Evolutionary conservation across 1,140 invertebrate genomes (phyloP).

Genomic region (Maniola jurtina): DNA sequence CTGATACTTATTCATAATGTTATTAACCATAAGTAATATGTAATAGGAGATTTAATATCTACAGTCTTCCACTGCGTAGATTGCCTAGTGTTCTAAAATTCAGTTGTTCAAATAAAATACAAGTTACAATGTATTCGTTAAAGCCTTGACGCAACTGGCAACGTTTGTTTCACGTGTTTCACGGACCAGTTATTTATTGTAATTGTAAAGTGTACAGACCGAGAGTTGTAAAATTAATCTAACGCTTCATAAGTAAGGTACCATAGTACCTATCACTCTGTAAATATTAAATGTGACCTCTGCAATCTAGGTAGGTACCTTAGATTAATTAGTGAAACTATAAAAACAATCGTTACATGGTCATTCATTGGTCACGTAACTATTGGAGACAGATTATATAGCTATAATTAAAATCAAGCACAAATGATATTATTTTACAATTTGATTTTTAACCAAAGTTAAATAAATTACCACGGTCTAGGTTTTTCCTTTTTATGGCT

Average conservation of each 20-base stretch:
- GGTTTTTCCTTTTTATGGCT: too few species aligned
- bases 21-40: too few species aligned
- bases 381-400: not conserved
- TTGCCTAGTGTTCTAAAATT: not conserved
- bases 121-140: not conserved
- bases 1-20: not conserved
- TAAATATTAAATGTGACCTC: too few species aligned
- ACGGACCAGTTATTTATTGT: not conserved
- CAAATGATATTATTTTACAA: too few species aligned
- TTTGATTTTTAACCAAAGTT: too few species aligned
- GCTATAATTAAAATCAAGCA: not conserved
- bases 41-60: too few species aligned
- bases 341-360: slow-evolving; percentile 3
- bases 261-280: too few species aligned
- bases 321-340: not conserved
- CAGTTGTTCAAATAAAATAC: slow-evolving; percentile 2
- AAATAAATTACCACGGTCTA: too few species aligned
- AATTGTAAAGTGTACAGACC: not conserved
- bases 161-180: slow-evolving; percentile 2
- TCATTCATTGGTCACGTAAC: not conserved
- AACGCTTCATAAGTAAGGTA: too few species aligned
- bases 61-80: not conserved
- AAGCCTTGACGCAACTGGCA: not conserved
- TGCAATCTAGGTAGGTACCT: too few species aligned
- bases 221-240: not conserved